Percentiles rank a stretch among this genome's conserved stretches.
These are phyloP conservation scores for Orchestes rusci DNA, from an alignment of 2,888 invertebrate species.

Conservation along the genomic window DNA sequence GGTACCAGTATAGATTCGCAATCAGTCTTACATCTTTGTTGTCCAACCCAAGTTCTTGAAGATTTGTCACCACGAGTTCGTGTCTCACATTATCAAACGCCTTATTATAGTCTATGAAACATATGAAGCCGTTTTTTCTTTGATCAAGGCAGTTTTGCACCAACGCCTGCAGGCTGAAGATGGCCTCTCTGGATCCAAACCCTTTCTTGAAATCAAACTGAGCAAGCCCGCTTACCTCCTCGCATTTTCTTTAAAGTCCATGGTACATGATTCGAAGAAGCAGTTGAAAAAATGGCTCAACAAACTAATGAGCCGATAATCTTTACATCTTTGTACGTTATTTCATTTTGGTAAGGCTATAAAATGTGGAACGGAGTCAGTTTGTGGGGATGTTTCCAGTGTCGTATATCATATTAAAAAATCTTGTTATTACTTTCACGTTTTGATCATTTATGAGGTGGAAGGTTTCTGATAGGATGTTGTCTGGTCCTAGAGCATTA, in stretches of 20 bases:
- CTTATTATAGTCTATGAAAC: neutral
- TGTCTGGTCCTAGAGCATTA: too few relatives aligned
- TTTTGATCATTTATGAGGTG: too few relatives aligned
- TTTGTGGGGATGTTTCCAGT: too few relatives aligned
- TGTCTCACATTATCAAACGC: neutral
- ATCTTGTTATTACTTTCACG: too few relatives aligned
- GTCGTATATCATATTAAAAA: too few relatives aligned
- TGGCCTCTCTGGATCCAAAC: neutral
- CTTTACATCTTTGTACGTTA: too few relatives aligned
- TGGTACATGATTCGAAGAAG: too few relatives aligned
- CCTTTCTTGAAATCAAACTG: neutral
- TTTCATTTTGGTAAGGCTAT: too few relatives aligned
- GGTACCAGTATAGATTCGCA: neutral
- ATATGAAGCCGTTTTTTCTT: neutral
- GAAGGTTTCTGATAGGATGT: too few relatives aligned
- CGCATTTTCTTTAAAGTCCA: neutral
- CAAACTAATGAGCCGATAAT: too few relatives aligned
- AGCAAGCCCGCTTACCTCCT: neutral
- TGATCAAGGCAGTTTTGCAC: neutral
- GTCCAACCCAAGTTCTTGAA: neutral
- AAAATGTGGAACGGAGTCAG: too few relatives aligned
- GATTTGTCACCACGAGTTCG: neutral
- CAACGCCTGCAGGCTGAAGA: neutral
- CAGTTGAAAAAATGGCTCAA: too few relatives aligned
- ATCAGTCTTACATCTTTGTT: neutral